Conservation (phyloP, 2,888 invertebrate genomes). For the Hyles lineata region DNA sequence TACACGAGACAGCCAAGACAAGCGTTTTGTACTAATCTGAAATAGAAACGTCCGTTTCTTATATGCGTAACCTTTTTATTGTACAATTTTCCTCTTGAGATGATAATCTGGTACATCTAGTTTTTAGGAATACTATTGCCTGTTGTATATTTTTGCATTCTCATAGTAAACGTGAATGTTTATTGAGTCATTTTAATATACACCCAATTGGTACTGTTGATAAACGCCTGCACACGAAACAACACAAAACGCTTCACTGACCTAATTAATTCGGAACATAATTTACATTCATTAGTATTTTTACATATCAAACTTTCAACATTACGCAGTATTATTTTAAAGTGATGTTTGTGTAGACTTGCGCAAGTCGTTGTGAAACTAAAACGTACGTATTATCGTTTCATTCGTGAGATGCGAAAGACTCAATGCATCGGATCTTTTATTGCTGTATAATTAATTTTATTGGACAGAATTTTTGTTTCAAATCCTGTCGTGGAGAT, state of each 20-base stretch:
- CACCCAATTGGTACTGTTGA: neutral
- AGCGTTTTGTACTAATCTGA: constrained; percentile 15
- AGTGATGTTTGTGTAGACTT: neutral
- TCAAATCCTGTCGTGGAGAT: neutral
- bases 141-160: neutral
- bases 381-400: neutral
- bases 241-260: neutral
- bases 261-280: constrained; percentile 3
- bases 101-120: neutral
- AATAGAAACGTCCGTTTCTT: constrained; percentile 15
- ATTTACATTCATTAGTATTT: neutral
- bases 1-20: constrained; percentile 5
- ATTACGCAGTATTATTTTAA: neutral
- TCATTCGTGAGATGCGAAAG: neutral
- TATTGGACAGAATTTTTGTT: neutral
- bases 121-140: neutral
- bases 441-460: neutral
- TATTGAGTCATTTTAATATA: neutral
- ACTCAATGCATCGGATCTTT: neutral
- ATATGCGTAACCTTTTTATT: constrained; percentile 9
- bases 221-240: neutral
- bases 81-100: neutral
- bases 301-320: neutral
- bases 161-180: neutral
- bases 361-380: neutral